Evolutionary conservation across 2,888 invertebrate genomes (phyloP).

Genomic region (Stenolophus ochropezus): DNA sequence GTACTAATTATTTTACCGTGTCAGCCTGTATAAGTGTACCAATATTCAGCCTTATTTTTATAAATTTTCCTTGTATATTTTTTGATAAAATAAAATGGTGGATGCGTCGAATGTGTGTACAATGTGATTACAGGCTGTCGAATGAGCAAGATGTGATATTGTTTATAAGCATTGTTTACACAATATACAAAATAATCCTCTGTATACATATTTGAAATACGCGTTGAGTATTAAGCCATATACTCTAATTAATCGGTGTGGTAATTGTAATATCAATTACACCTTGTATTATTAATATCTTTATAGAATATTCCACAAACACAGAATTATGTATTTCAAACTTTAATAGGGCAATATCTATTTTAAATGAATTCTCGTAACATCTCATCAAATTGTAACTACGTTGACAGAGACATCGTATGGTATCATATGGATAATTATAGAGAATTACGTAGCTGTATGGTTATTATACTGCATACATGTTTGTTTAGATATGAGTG

Average conservation of each 20-base stretch:
- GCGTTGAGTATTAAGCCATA: background rate
- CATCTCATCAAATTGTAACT: background rate
- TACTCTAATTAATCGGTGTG: background rate
- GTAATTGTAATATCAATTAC: background rate
- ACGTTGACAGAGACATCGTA: background rate
- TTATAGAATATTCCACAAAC: background rate
- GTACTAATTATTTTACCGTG: no score
- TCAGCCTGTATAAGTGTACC: no score
- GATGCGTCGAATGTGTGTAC: no score
- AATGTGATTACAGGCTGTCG: no score
- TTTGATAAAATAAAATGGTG: no score
- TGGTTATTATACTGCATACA: background rate
- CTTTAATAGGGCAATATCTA: background rate
- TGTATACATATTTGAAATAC: background rate
- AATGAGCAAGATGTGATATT: no score
- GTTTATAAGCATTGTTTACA: no score
- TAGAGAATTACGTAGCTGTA: background rate
- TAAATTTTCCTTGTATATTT: no score
- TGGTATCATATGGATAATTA: background rate
- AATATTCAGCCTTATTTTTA: no score
- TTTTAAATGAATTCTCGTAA: background rate
- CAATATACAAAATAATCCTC: background rate
- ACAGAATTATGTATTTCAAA: background rate
- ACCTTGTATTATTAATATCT: background rate
- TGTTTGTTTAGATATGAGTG: background rate